phyloP scores from a whole-genome alignment of 2,888 invertebrate genomes.

The Tiliacea citrago region DNA sequence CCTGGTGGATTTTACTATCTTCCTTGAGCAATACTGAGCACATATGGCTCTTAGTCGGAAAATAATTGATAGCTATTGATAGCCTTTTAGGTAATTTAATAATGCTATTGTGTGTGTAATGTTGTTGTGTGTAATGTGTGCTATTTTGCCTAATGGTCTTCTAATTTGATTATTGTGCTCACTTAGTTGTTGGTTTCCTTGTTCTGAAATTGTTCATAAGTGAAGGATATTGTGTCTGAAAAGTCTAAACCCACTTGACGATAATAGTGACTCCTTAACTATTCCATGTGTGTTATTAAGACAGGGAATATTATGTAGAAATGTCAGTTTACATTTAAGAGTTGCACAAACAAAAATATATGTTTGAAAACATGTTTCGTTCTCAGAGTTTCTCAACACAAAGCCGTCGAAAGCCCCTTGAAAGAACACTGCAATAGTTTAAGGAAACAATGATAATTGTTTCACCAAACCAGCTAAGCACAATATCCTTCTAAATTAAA shows the following conservation, averaged over 20 bases:
- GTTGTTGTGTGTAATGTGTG: too few relatives aligned
- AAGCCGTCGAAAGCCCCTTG: conserved; percentile 3
- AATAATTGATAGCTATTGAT: conserved; percentile 26
- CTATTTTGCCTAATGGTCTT: conserved; percentile 1
- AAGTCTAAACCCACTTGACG: background rate
- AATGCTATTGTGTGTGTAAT: too few relatives aligned
- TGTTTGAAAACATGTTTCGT: background rate
- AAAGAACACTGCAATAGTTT: conserved; percentile 9
- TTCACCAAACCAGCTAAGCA: conserved; percentile 7
- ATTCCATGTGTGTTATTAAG: background rate
- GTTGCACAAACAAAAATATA: background rate
- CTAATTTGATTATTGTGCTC: background rate
- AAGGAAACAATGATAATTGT: conserved; percentile 30
- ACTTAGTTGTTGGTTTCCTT: background rate
- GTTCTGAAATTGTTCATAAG: background rate
- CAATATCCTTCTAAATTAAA: conserved; percentile 41
- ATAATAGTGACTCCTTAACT: too few relatives aligned
- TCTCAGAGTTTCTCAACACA: background rate
- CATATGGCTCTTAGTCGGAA: conserved; percentile 35
- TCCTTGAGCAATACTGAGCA: conserved; percentile 20
- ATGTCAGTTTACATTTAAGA: background rate
- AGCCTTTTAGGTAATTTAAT: conserved; percentile 45
- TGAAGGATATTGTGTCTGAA: background rate
- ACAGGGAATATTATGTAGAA: background rate
- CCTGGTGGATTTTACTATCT: conserved; percentile 28